Conservation (phyloP, 2,113 vertebrate genomes). For the Melierax canorus region DNA sequence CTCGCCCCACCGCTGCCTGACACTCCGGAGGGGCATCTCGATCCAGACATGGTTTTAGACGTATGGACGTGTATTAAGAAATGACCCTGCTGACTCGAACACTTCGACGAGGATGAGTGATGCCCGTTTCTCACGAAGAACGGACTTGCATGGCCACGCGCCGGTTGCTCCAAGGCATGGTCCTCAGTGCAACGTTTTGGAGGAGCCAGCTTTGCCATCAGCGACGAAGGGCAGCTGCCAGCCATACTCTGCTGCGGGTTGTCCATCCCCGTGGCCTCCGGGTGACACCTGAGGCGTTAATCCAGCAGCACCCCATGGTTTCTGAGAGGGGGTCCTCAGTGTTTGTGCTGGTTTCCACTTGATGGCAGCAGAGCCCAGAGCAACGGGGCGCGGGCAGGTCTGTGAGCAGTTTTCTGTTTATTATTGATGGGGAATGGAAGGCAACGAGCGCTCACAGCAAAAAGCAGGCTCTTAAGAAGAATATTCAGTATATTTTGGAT, state of each 20-base stretch:
- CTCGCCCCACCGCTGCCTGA: not conserved
- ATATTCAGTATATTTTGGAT: not conserved
- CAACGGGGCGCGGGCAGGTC: not conserved
- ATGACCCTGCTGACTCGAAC: accelerated
- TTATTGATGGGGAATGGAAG: not conserved
- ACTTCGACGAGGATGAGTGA: accelerated
- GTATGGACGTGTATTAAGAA: not conserved
- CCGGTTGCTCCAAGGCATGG: not conserved
- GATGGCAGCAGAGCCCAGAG: constrained; percentile 62
- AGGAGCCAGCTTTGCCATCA: not conserved
- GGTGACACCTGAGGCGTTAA: accelerated
- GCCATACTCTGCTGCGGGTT: accelerated
- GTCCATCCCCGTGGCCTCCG: not conserved
- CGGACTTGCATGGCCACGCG: accelerated
- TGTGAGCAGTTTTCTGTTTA: not conserved
- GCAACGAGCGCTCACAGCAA: not conserved
- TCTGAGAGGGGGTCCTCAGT: not conserved
- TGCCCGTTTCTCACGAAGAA: not conserved
- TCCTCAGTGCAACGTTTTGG: not conserved
- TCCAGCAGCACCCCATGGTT: accelerated
- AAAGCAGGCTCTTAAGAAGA: not conserved
- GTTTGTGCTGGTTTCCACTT: constrained; percentile 28
- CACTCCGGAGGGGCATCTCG: not conserved
- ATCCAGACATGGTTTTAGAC: not conserved
- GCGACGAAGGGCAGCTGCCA: accelerated